Percentiles rank a stretch among this genome's conserved stretches.
Conservation (phyloP, 1,140 invertebrate genomes). For the Cherax destructor region DNA sequence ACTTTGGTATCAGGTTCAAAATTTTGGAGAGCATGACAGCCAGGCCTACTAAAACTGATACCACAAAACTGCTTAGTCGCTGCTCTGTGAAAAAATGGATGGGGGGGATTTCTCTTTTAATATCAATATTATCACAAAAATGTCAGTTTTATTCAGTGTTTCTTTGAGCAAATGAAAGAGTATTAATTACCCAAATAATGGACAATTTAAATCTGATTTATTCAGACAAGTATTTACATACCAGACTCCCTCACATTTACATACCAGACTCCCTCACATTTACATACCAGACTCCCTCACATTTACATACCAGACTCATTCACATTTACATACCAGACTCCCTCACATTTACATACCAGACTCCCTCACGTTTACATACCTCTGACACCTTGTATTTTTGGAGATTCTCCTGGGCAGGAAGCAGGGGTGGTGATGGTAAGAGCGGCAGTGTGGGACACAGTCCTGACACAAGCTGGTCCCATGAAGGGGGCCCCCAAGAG, state of each 20-base stretch:
- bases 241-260: too few species aligned
- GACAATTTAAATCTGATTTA: too few species aligned
- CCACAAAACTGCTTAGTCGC: constrained; percentile 85
- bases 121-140: too few species aligned
- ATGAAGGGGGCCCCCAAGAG: constrained; percentile 94
- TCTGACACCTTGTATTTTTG: constrained; percentile 91
- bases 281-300: too few species aligned
- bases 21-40: constrained; percentile 89
- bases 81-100: constrained; percentile 80
- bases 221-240: too few species aligned
- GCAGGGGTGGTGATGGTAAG: constrained; percentile 94
- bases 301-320: neutral
- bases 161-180: too few species aligned
- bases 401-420: constrained; percentile 96
- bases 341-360: too few species aligned
- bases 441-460: constrained; percentile 93
- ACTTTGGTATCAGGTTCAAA: constrained; percentile 89
- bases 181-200: too few species aligned
- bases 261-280: too few species aligned
- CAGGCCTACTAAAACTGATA: constrained; percentile 84
- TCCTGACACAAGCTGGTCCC: constrained; percentile 95
- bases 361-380: constrained; percentile 76
- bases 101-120: too few species aligned
- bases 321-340: constrained; percentile 4
- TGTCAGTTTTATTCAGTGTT: too few species aligned